phyloP scores from a whole-genome alignment of 2,888 invertebrate genomes.

The Eupithecia subfuscata region DNA sequence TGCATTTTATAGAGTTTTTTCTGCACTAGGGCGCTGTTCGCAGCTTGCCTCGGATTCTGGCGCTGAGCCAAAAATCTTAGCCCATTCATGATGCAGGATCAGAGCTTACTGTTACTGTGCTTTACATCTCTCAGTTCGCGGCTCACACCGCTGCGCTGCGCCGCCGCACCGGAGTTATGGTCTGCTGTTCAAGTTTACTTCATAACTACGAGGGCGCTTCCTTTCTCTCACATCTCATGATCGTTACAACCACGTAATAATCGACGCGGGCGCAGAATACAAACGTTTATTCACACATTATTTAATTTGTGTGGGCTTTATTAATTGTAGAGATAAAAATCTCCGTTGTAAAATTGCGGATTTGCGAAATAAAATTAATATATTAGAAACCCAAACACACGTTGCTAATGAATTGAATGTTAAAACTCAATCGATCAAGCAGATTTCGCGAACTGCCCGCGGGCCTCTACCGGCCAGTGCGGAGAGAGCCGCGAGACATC shows the following conservation, averaged over 20 bases:
- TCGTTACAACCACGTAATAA: neutral
- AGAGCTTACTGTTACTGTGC: neutral
- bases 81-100: neutral
- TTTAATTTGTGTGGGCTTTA: neutral
- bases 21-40: neutral
- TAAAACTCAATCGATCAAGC: neutral
- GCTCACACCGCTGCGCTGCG: neutral
- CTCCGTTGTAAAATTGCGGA: neutral
- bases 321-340: neutral
- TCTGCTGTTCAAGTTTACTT: neutral
- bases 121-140: neutral
- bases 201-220: neutral
- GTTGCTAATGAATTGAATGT: neutral
- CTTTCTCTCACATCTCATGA: neutral
- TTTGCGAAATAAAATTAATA: slow-evolving; percentile 8
- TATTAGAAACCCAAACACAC: slow-evolving; percentile 5
- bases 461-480: neutral
- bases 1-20: neutral
- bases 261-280: neutral
- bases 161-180: slow-evolving; percentile 2
- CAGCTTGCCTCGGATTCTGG: neutral
- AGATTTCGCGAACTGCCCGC: neutral
- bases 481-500: neutral
- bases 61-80: neutral
- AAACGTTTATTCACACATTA: neutral